Evolutionary conservation across 2,888 invertebrate genomes (phyloP).

Genomic region (Cheilosia vulpina): DNA sequence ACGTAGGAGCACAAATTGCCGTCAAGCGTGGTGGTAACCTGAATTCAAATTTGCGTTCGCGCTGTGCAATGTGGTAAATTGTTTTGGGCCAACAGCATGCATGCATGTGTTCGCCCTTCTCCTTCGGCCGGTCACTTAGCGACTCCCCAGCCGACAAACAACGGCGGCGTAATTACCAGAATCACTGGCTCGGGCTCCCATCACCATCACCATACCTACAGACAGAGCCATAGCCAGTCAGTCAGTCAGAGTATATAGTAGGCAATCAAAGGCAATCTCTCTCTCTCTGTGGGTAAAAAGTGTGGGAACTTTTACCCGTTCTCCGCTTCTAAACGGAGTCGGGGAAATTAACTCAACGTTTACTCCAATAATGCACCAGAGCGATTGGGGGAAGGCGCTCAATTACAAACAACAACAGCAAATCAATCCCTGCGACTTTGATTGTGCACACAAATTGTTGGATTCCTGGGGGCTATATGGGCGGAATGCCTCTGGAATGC

Average conservation of each 20-base stretch:
- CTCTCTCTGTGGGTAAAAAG: constrained; percentile 60
- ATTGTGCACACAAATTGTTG: constrained; percentile 73
- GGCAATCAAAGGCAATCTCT: constrained; percentile 75
- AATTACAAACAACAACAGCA: constrained; percentile 56
- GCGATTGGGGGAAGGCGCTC: constrained; percentile 75
- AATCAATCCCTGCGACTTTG: constrained; percentile 74
- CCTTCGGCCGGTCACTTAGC: constrained; percentile 63
- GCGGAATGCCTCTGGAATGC: constrained; percentile 72
- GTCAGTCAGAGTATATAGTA: constrained; percentile 38
- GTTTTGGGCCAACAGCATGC: constrained; percentile 66
- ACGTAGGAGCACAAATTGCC: constrained; percentile 46
- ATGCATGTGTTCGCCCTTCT: constrained; percentile 45
- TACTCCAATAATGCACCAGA: constrained; percentile 73
- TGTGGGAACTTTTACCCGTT: constrained; percentile 72
- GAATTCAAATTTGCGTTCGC: constrained; percentile 72
- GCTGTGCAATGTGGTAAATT: constrained; percentile 69
- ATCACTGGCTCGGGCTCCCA: constrained; percentile 75
- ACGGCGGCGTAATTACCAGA: constrained; percentile 73
- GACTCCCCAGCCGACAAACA: constrained; percentile 73
- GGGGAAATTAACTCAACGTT: constrained; percentile 71
- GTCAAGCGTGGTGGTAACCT: constrained; percentile 63
- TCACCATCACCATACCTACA: constrained; percentile 56
- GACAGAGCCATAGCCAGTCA: constrained; percentile 24
- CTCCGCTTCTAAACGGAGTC: constrained; percentile 54
- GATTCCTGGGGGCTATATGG: constrained; percentile 69